Base-by-base conservation (phyloP, 2,113 vertebrate species). In the Protobothrops mucrosquamatus region DNA sequence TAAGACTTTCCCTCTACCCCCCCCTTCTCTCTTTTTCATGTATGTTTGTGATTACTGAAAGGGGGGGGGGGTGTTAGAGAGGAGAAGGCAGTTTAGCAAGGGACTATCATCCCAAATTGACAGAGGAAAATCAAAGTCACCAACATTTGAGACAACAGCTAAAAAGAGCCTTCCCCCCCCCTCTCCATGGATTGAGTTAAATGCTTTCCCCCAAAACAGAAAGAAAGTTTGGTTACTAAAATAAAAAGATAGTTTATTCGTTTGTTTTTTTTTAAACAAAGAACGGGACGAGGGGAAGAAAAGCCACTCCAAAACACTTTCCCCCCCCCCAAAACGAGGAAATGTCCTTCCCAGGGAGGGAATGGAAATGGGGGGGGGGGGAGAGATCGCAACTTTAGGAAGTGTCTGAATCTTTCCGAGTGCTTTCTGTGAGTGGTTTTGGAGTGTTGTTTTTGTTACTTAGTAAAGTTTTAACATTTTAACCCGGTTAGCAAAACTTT, bases 11-110 rank as follows among this genome's bases (percentile, higher is more conserved):
- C 94, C 94, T 89, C 7, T 52, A 18, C 0, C 94, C 92, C 94
- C 92, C 92, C 89, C 0, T 94, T 94, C 92, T 94, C 87, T 95
- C 95, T 96, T 96, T 96, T 96, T 95, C 96, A 96, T 96, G 96
- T 96, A 96, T 97, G 96, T 96, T 96, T 97, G 96, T 97, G 96
- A 96, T 97, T 97, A 96, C 92, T 92, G 14, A 95, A 94, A 94
- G 94, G 95, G 22, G 48, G 34, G 85, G n/a, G 64, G 20, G 87
- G 48, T 18, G 48, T 18, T 24, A 26, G 20, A 48, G 46, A 20
- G 57, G 29, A 51, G 57, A 88, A 93, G 87, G 91, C 96, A 89
- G 94, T 94, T 56, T 95, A 96, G 96, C 95, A 95, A 95, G 93
- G 94, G 95, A 95, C 95, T 95, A 94, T 96, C 96, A 93, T 94